Percentiles rank a stretch among this genome's conserved stretches.
These are phyloP conservation scores for Babylonia areolata DNA, from an alignment of 1,140 invertebrate species.

Conservation along the genomic window DNA sequence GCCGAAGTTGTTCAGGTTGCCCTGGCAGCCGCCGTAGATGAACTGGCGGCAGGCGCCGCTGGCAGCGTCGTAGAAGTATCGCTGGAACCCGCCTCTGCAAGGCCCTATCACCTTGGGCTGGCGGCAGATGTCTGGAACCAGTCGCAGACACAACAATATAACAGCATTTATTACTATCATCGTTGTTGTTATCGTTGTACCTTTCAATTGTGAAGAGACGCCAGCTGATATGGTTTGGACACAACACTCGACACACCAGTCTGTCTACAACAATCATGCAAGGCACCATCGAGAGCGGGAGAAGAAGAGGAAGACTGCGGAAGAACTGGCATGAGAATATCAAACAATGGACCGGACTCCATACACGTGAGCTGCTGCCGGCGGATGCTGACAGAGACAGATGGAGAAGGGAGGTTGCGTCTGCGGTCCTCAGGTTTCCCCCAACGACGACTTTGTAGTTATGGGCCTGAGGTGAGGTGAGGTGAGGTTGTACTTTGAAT, in stretches of 20 bases:
- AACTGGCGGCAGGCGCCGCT: conserved; percentile 77
- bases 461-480: too few relatives aligned
- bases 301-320: not conserved
- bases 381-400: too few relatives aligned
- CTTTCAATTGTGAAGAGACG: not conserved
- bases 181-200: too few relatives aligned
- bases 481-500: too few relatives aligned
- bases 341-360: not conserved
- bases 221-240: conserved; percentile 5
- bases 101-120: conserved; percentile 50
- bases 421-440: too few relatives aligned
- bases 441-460: too few relatives aligned
- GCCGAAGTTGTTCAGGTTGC: conserved; percentile 80
- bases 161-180: not conserved
- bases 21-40: conserved; percentile 80
- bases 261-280: not conserved
- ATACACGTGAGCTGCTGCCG: not conserved
- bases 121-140: conserved; percentile 54
- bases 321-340: not conserved
- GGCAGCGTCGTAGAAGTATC: conserved; percentile 77
- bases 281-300: not conserved
- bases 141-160: not conserved
- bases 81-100: conserved; percentile 61
- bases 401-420: too few relatives aligned
- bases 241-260: not conserved